Conservation (phyloP, 2,113 vertebrate genomes). For the Jacana jacana region DNA sequence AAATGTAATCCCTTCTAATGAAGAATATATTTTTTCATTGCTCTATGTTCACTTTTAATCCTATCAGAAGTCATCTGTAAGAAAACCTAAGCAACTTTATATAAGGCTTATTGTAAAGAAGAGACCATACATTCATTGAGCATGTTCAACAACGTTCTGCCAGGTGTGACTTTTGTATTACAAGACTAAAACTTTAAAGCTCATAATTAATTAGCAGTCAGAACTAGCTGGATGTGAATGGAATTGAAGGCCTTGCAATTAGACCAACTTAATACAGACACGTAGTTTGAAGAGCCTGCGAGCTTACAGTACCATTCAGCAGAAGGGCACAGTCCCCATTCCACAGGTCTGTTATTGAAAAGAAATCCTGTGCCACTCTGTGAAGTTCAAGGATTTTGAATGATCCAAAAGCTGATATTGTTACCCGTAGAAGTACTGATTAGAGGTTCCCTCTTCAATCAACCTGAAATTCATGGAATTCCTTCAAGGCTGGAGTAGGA, state of each 20-base stretch:
- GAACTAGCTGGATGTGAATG: background rate
- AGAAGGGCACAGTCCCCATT: background rate
- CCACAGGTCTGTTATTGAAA: background rate
- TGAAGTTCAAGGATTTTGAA: background rate
- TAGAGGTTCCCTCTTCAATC: background rate
- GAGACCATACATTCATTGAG: background rate
- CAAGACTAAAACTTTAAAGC: background rate
- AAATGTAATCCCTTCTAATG: slow-evolving; percentile 33
- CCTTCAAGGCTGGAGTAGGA: background rate
- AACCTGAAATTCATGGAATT: background rate
- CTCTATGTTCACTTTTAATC: background rate
- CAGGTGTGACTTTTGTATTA: background rate
- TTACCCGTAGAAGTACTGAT: background rate
- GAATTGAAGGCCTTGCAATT: background rate
- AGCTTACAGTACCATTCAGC: background rate
- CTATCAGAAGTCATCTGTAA: background rate
- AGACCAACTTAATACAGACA: background rate
- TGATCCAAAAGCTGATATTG: background rate
- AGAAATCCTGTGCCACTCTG: background rate
- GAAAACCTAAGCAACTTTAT: background rate
- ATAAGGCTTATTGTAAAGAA: background rate
- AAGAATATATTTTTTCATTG: slow-evolving; percentile 12
- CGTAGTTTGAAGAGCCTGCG: background rate
- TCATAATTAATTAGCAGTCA: background rate
- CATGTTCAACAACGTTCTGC: background rate